Percentiles rank a stretch among this genome's conserved stretches.
These are phyloP conservation scores for Junco hyemalis DNA, from an alignment of 2,113 vertebrate genomes.

Conservation along the genomic window DNA sequence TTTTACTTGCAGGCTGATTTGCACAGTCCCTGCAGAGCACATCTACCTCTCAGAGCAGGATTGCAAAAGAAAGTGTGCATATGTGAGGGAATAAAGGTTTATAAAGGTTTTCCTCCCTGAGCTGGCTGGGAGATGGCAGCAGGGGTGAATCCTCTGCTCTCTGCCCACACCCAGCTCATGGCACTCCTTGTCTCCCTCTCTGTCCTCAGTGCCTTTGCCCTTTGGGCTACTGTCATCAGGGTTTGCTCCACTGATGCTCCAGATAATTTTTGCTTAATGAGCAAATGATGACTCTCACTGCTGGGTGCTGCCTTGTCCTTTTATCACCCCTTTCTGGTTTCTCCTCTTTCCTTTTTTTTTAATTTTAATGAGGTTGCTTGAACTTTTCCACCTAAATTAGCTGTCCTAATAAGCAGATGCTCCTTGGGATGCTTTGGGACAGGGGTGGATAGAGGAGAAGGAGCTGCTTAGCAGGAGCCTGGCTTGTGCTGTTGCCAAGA, in stretches of 20 bases:
- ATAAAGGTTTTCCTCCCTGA: not conserved
- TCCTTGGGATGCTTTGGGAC: not conserved
- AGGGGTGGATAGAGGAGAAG: not conserved
- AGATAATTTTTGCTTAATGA: not conserved
- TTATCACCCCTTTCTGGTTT: not conserved
- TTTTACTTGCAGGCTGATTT: not conserved
- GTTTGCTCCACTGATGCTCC: rapidly evolving
- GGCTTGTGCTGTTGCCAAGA: not conserved
- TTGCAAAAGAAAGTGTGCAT: rapidly evolving
- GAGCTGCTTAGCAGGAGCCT: not conserved
- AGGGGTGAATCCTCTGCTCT: not conserved
- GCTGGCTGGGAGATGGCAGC: not conserved
- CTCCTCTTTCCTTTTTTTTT: not conserved
- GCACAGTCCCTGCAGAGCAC: not conserved
- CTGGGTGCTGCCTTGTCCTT: not conserved
- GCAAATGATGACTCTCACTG: not conserved
- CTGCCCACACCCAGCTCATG: rapidly evolving
- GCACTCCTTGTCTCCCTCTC: not conserved
- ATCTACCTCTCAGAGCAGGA: not conserved
- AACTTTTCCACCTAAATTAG: constrained; percentile 21
- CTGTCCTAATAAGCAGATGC: constrained; percentile 15
- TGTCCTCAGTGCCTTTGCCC: rapidly evolving
- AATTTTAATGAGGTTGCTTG: constrained; percentile 3
- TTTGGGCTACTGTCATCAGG: not conserved
- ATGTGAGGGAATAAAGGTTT: not conserved